Conservation (phyloP, 2,113 vertebrate genomes). For the Speoplatyrhinus poulsoni region DNA sequence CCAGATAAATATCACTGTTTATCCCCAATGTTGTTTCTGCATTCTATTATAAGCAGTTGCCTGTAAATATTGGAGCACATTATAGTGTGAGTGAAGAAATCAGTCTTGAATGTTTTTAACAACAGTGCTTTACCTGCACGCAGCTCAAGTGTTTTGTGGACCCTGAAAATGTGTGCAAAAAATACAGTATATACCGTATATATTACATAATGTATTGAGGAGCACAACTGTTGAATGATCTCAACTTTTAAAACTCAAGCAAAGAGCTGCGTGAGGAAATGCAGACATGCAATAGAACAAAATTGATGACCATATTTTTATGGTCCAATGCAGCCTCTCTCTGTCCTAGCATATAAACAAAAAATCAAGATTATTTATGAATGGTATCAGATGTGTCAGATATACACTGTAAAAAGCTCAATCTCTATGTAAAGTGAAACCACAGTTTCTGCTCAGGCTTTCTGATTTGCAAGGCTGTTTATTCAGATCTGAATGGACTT, state of each 20-base stretch:
- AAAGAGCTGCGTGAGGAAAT: constrained; percentile 1
- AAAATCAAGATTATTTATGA: constrained; percentile 62
- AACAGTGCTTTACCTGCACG: constrained; percentile 27
- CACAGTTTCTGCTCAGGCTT: constrained; percentile 18
- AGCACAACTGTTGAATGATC: neutral
- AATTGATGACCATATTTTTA: constrained; percentile 29
- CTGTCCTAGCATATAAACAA: constrained; percentile 29
- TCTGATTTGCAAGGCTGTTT: constrained; percentile 55
- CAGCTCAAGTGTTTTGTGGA: constrained; percentile 29
- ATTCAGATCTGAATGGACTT: constrained; percentile 61
- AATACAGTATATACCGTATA: constrained; percentile 20
- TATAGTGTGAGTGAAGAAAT: neutral
- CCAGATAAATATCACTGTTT: no score
- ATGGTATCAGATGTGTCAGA: constrained; percentile 47
- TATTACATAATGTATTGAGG: no score
- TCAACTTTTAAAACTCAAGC: neutral
- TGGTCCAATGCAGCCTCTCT: constrained; percentile 4
- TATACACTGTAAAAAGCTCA: constrained; percentile 51
- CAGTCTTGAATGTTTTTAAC: constrained; percentile 13
- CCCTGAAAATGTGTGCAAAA: constrained; percentile 34
- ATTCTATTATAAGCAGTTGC: no score
- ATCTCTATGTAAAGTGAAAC: constrained; percentile 60
- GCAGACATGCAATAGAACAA: constrained; percentile 19
- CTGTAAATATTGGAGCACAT: no score
- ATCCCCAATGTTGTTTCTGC: no score